Evolutionary conservation across 92 coral and sea anemone species (phyloP).

Genomic region (Zoanthus solanderi): DNA sequence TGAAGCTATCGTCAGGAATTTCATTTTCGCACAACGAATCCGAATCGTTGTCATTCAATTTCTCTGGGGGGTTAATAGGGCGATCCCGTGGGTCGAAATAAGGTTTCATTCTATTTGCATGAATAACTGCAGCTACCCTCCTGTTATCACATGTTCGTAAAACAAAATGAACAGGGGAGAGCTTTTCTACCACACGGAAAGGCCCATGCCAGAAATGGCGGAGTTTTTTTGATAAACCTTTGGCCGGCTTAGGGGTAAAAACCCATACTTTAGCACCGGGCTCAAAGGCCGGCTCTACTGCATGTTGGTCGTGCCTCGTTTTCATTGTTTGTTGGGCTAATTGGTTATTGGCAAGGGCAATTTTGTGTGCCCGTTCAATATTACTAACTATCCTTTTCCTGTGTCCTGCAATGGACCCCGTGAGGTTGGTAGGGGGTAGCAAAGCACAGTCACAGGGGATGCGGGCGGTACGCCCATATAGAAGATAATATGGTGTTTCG

Average conservation of each 20-base stretch:
- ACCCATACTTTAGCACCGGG: slow-evolving; percentile 74
- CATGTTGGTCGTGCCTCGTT: slow-evolving; percentile 52
- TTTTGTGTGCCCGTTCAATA: slow-evolving; percentile 63
- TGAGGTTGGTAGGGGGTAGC: slow-evolving; percentile 30
- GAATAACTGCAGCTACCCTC: slow-evolving; percentile 57
- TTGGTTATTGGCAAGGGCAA: slow-evolving; percentile 58
- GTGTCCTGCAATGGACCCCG: slow-evolving; percentile 66
- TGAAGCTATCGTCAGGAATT: slow-evolving; percentile 53
- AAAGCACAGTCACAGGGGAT: slow-evolving; percentile 23
- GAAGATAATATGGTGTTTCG: slow-evolving; percentile 33
- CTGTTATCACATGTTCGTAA: slow-evolving; percentile 68
- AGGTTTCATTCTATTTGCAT: slow-evolving; percentile 63
- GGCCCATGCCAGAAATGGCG: slow-evolving; percentile 68
- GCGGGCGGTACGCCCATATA: slow-evolving; percentile 6
- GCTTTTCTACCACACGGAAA: slow-evolving; percentile 36
- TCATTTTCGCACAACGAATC: slow-evolving; percentile 52
- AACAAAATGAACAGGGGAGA: slow-evolving; percentile 38
- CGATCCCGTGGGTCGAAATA: slow-evolving; percentile 63
- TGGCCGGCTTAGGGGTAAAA: slow-evolving; percentile 48
- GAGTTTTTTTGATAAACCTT: slow-evolving; percentile 60
- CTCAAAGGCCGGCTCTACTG: slow-evolving; percentile 38
- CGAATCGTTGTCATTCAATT: slow-evolving; percentile 19
- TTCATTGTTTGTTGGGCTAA: slow-evolving; percentile 74
- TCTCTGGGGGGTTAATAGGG: slow-evolving; percentile 52
- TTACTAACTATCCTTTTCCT: slow-evolving; percentile 61